phyloP scores from a whole-genome alignment of 2,888 invertebrate genomes.

The Gerosis bhagava region DNA sequence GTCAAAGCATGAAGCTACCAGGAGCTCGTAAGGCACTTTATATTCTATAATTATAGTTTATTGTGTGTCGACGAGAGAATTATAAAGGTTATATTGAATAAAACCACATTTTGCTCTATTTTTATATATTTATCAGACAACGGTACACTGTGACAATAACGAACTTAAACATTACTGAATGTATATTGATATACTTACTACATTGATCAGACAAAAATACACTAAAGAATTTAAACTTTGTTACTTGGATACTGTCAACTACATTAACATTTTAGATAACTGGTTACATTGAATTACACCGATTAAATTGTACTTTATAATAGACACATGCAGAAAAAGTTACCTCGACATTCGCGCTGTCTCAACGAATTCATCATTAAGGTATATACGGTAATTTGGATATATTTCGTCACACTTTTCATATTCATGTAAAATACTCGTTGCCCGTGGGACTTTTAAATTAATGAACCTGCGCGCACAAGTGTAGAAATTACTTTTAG shows the following conservation, averaged over 20 bases:
- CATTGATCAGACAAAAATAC: slow-evolving; percentile 54
- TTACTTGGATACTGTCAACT: slow-evolving; percentile 50
- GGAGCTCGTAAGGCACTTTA: too few species aligned
- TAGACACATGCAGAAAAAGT: slow-evolving; percentile 33
- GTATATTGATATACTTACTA: slow-evolving; percentile 64
- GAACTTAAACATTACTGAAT: slow-evolving; percentile 74
- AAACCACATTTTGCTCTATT: slow-evolving; percentile 73
- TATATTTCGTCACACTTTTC: too few species aligned
- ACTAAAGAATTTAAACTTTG: slow-evolving; percentile 45
- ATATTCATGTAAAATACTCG: too few species aligned
- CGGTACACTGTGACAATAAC: slow-evolving; percentile 83
- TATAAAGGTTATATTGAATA: too few species aligned
- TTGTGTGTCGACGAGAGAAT: too few species aligned
- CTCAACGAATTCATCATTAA: slow-evolving; percentile 11
- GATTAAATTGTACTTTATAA: slow-evolving; percentile 52
- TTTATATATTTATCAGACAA: slow-evolving; percentile 82
- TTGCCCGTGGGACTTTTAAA: too few species aligned
- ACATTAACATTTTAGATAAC: slow-evolving; percentile 44
- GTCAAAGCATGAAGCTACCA: too few species aligned
- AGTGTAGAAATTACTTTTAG: too few species aligned
- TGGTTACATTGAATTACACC: slow-evolving; percentile 46
- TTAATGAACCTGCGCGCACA: too few species aligned
- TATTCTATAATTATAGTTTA: too few species aligned
- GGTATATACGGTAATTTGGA: too few species aligned
- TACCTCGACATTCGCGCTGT: slow-evolving; percentile 15